A percentile compares a stretch with the other conserved stretches of the same genome.
Conservation (phyloP, 1,140 invertebrate genomes). For the Sesamia nonagrioides region DNA sequence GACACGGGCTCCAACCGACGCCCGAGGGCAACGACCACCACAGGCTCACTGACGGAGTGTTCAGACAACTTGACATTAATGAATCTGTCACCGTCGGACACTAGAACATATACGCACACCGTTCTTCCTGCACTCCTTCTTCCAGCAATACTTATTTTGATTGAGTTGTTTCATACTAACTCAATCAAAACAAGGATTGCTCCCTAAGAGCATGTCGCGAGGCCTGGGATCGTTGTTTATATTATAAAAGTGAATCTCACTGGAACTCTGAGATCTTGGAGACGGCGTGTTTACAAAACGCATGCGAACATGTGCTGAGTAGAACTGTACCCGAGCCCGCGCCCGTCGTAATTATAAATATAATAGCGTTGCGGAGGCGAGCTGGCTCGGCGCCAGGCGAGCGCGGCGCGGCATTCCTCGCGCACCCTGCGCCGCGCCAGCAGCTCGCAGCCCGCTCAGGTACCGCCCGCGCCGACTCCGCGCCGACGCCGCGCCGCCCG, state of each 20-base stretch:
- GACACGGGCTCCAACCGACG: background rate
- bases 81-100: no score
- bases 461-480: background rate
- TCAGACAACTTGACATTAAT: no score
- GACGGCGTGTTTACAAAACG: slow-evolving; percentile 20
- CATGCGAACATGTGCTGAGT: background rate
- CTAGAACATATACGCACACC: no score
- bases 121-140: no score
- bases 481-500: background rate
- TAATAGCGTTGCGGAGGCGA: slow-evolving; percentile 24
- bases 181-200: background rate
- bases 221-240: background rate
- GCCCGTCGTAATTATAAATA: slow-evolving; percentile 46
- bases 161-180: no score
- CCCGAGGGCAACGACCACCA: background rate
- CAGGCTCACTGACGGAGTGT: background rate
- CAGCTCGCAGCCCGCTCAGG: background rate
- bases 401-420: slow-evolving; percentile 26
- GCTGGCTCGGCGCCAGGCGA: slow-evolving; percentile 47
- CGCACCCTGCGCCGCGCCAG: slow-evolving; percentile 7
- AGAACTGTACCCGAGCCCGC: background rate
- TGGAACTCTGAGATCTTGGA: background rate
- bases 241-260: background rate
- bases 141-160: no score
- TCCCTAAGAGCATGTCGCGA: background rate